Evolutionary conservation across 2,888 invertebrate species (phyloP), one percentile per base, ranked within the genome.

Genomic region (Morpho deidamia): DNA sequence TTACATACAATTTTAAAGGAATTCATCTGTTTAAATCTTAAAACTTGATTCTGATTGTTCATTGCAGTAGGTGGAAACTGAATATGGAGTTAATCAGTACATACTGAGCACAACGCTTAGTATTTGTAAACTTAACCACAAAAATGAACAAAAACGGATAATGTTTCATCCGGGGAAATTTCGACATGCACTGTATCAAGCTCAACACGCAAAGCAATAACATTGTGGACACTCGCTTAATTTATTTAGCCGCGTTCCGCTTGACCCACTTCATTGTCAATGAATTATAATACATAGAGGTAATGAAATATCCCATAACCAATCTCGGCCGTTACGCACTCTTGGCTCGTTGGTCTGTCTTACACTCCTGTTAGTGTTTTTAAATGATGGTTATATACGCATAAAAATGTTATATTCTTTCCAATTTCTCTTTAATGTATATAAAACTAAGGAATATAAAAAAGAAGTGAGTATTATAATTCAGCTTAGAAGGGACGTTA

Each of bases 221-320:
- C 59, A 57, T 65, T 66, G 70, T 69, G 63, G 64, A 64, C 64
- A 69, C 64, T 68, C 65, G 67, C 69, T 74, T 80, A 78, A 83
- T 79, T 78, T 79, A 78, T 81, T 78, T 74, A 74, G 68, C 66
- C 70, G 74, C 77, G 78, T 78, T 83, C 74, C 76, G 70, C 72
- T 74, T 74, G 81, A 81, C 81, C 85, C 75, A 83, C 72, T 83
- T 71, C 61, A 62, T 68, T 69, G 70, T 74, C 75, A 76, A 81
- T 78, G 71, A 77, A 78, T n/a, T n/a, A n/a, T n/a, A n/a, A n/a
- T n/a, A n/a, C n/a, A n/a, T 69, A 74, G 61, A 65, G 63, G 69
- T 67, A 69, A 78, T 81, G 79, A 81, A 80, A 71, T 74, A 69
- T 69, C 70, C 69, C 68, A 72, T 70, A 70, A 71, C 70, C 71